phyloP scores from a whole-genome alignment of 2,113 vertebrate genomes.

The Sterna hirundo region DNA sequence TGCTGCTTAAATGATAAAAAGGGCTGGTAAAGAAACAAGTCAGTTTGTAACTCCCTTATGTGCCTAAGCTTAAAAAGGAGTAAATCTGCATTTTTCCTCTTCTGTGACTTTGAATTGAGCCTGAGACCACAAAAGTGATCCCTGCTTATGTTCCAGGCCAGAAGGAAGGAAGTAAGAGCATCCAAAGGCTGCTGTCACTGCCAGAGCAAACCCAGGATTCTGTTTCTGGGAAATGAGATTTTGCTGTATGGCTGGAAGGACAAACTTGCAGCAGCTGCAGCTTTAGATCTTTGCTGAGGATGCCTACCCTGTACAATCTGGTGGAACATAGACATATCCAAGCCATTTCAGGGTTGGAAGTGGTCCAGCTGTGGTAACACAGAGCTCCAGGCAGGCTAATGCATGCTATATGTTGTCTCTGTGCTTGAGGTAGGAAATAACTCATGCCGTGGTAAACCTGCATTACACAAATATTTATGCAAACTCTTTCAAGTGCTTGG shows the following conservation, averaged over 20 bases:
- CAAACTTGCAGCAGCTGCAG: neutral
- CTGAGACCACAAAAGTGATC: neutral
- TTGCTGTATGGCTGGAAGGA: neutral
- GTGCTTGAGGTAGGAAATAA: neutral
- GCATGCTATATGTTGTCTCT: neutral
- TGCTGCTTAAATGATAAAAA: conserved; percentile 26
- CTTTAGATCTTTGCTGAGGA: neutral
- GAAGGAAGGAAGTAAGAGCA: neutral
- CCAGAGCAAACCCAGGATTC: neutral
- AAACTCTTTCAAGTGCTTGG: neutral
- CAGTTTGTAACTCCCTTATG: neutral
- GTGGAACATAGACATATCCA: neutral
- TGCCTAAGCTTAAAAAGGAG: neutral
- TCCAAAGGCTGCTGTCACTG: neutral
- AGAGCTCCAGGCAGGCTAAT: neutral
- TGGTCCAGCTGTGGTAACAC: neutral
- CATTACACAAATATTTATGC: neutral
- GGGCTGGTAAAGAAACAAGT: neutral
- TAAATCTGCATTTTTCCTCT: neutral
- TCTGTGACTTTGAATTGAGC: neutral
- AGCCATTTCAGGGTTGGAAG: neutral
- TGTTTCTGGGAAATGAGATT: neutral
- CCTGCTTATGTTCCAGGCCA: neutral
- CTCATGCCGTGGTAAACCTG: neutral
- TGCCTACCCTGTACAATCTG: neutral